Evolutionary conservation across 2,888 invertebrate species (phyloP).

Genomic region (Drosophila eohydei): DNA sequence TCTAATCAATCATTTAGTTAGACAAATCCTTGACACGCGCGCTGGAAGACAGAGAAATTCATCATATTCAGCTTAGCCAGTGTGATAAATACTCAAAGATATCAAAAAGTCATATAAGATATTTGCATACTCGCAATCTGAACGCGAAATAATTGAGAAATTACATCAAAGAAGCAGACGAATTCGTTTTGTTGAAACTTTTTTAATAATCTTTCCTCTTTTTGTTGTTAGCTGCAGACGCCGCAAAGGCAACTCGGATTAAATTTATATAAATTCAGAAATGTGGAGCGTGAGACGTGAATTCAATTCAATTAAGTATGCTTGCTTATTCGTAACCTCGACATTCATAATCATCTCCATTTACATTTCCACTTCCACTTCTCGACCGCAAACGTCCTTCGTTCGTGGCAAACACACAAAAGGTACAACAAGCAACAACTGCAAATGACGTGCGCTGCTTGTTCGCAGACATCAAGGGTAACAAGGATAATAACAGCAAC

Average conservation of each 20-base stretch:
- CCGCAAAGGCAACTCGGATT: background rate
- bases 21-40: constrained; percentile 9
- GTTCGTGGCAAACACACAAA: constrained; percentile 19
- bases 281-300: background rate
- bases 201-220: background rate
- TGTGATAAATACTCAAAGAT: background rate
- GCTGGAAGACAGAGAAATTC: background rate
- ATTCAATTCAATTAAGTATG: constrained; percentile 32
- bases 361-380: constrained; percentile 15
- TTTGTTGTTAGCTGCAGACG: background rate
- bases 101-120: background rate
- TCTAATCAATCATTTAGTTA: constrained; percentile 31
- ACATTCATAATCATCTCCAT: constrained; percentile 20
- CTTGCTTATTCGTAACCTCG: constrained; percentile 17
- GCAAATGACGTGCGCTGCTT: constrained; percentile 61
- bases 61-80: background rate
- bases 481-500: constrained; percentile 25
- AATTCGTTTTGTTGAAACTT: background rate
- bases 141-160: constrained; percentile 2
- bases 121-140: too few species aligned
- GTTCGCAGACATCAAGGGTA: constrained; percentile 52
- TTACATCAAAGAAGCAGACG: background rate
- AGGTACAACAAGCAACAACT: constrained; percentile 42
- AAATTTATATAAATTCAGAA: constrained; percentile 16
- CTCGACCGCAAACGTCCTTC: constrained; percentile 23